Conservation (phyloP, 1,140 invertebrate species). For the Maconellicoccus hirsutus region DNA sequence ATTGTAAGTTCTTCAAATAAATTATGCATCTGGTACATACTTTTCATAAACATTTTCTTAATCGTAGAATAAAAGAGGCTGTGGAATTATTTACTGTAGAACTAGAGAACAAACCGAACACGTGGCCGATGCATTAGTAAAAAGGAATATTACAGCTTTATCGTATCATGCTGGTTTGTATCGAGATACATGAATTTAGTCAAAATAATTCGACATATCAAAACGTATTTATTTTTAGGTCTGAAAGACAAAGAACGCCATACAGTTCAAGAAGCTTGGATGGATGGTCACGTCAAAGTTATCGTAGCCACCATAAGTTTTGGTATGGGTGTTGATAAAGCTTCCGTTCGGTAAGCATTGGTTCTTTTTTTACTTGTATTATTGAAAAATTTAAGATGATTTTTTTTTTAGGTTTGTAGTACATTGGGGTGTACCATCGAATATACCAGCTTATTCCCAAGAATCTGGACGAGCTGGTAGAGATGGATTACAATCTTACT, state of each 20-base stretch:
- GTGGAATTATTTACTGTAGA: slow-evolving; percentile 58
- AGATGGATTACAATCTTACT: slow-evolving; percentile 46
- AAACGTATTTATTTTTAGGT: slow-evolving; percentile 33
- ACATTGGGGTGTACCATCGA: slow-evolving; percentile 87
- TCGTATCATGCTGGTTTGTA: slow-evolving; percentile 50
- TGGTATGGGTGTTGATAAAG: slow-evolving; percentile 65
- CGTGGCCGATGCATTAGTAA: slow-evolving; percentile 43
- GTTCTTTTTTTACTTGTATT: slow-evolving; percentile 16
- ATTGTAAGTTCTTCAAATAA: neutral
- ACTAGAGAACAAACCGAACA: slow-evolving; percentile 51
- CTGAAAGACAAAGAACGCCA: slow-evolving; percentile 40
- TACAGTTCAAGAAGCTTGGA: slow-evolving; percentile 51
- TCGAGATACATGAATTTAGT: too few species aligned
- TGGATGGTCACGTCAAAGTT: slow-evolving; percentile 46
- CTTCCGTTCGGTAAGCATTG: slow-evolving; percentile 45
- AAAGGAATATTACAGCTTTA: slow-evolving; percentile 42
- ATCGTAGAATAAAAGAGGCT: slow-evolving; percentile 34
- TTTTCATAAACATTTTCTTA: slow-evolving; percentile 25
- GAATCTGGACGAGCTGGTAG: slow-evolving; percentile 52
- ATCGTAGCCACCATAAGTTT: slow-evolving; percentile 55
- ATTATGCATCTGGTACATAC: too few species aligned
- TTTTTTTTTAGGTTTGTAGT: slow-evolving; percentile 58
- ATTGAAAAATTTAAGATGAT: neutral
- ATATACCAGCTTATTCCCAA: slow-evolving; percentile 48
- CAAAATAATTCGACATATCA: too few species aligned